Conservation (phyloP, 2,888 invertebrate genomes). For the Biston betularia region DNA sequence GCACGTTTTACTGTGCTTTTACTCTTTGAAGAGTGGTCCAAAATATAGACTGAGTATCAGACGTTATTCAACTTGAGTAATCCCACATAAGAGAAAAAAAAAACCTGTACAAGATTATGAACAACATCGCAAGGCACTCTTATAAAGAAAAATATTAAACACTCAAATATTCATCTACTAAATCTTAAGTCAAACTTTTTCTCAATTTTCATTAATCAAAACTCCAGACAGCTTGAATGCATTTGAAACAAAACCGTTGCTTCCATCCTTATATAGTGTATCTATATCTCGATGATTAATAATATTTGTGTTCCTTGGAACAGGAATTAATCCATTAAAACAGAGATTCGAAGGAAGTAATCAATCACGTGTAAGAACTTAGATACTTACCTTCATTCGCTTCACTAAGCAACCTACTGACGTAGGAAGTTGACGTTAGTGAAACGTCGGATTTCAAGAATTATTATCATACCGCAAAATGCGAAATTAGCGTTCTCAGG, state of each 20-base stretch:
- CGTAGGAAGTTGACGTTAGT: background rate
- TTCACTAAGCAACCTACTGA: background rate
- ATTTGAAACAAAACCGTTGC: slow-evolving; percentile 16
- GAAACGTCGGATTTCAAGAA: background rate
- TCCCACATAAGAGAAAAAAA: no score
- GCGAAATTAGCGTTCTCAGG: no score
- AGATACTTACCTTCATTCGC: slow-evolving; percentile 1
- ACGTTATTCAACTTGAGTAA: no score
- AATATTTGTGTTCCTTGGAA: slow-evolving; percentile 22
- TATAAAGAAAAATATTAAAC: slow-evolving; percentile 6
- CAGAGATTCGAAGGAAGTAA: slow-evolving; percentile 11
- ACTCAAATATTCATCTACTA: background rate
- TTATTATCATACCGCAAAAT: background rate
- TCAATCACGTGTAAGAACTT: slow-evolving; percentile 22
- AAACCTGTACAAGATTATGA: background rate
- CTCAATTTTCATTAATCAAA: slow-evolving; percentile 29
- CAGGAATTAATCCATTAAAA: slow-evolving; percentile 27
- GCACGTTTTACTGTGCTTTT: no score
- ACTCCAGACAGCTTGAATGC: slow-evolving; percentile 22
- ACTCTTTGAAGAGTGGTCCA: no score
- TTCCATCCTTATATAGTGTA: background rate
- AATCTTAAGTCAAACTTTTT: slow-evolving; percentile 25
- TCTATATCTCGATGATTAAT: slow-evolving; percentile 17
- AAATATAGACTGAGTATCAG: no score
- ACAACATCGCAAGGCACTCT: background rate